Evolutionary conservation across 2,797 vertebrate genomes (phyloP).

Genomic region (Pangasius sanitwongsei): DNA sequence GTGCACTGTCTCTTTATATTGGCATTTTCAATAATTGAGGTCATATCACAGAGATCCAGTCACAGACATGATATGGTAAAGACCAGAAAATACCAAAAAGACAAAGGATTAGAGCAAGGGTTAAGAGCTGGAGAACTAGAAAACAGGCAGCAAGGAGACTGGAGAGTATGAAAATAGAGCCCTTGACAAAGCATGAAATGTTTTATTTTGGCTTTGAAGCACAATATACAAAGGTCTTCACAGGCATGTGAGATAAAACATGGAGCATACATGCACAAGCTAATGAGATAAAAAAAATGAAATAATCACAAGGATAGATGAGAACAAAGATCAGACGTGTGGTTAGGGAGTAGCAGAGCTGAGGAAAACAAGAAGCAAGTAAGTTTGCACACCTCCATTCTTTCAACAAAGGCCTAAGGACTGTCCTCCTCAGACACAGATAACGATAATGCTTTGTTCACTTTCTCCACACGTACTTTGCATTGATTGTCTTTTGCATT

Average conservation of each 20-base stretch:
- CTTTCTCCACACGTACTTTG: not conserved
- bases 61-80: not conserved
- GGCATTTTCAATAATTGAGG: not conserved
- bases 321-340: not conserved
- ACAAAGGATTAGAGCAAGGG: not conserved
- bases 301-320: not conserved
- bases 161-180: not conserved
- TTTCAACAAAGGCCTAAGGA: not conserved
- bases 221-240: not conserved
- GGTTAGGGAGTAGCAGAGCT: not conserved
- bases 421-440: not conserved
- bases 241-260: slow-evolving; percentile 1
- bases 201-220: not conserved
- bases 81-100: not conserved
- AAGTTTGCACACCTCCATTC: not conserved
- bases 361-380: not conserved
- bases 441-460: not conserved
- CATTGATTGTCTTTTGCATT: not conserved
- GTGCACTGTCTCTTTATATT: not conserved
- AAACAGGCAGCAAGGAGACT: not conserved
- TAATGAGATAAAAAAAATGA: not conserved
- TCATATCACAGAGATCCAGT: not conserved
- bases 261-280: not conserved
- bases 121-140: not conserved
- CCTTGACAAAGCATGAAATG: not conserved